Evolutionary conservation across 2,113 vertebrate genomes (phyloP).

Genomic region (Choloepus hoffmanni): DNA sequence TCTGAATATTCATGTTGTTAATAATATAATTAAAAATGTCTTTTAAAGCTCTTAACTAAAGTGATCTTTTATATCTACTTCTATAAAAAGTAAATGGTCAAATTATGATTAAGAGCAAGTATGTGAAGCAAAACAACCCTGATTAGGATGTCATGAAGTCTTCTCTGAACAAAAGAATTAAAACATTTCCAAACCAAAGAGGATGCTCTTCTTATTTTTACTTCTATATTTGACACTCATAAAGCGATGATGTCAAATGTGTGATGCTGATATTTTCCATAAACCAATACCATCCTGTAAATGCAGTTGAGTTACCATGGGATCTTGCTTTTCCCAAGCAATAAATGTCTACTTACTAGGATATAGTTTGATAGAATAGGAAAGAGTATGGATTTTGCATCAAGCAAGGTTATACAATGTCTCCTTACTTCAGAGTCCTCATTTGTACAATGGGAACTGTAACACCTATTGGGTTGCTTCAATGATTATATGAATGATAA

Average conservation of each 20-base stretch:
- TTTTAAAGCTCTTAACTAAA: conserved; percentile 18
- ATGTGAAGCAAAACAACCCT: neutral
- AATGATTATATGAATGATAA: neutral
- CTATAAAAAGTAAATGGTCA: conserved; percentile 11
- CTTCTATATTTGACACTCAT: neutral
- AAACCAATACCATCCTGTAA: neutral
- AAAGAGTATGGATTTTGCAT: neutral
- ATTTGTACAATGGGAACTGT: neutral
- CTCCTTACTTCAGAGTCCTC: neutral
- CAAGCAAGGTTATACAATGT: neutral
- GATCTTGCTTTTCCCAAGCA: neutral
- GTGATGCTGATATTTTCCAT: neutral
- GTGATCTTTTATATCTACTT: neutral
- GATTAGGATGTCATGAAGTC: neutral
- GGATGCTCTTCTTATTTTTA: neutral
- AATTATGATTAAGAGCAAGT: conserved; percentile 34
- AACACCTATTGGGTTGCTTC: neutral
- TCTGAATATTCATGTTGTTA: neutral
- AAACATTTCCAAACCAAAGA: conserved; percentile 40
- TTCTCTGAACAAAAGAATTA: neutral
- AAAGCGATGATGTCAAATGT: neutral
- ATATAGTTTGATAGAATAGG: neutral
- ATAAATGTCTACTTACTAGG: neutral
- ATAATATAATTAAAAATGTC: neutral
- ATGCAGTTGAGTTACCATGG: neutral